phyloP scores from a whole-genome alignment of 1,140 invertebrate species.

The Zaprionus ghesquierei region DNA sequence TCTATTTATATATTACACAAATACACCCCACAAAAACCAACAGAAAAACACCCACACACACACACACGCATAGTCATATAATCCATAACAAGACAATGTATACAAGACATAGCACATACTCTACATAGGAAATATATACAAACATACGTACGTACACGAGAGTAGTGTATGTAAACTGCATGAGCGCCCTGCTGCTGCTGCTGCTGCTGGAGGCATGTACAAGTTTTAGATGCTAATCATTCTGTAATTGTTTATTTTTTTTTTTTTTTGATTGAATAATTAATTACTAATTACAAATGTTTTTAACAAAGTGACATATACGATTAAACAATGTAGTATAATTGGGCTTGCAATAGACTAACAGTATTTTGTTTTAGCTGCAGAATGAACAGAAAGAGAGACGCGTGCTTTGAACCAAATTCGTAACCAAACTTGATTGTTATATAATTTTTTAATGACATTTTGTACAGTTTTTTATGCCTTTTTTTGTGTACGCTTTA shows the following conservation, averaged over 20 bases:
- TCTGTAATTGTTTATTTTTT: conserved; percentile 54
- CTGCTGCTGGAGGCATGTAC: conserved; percentile 59
- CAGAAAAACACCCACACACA: conserved; percentile 30
- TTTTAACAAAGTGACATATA: conserved; percentile 62
- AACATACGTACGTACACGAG: neutral
- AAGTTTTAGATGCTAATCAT: conserved; percentile 76
- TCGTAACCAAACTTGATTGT: conserved; percentile 76
- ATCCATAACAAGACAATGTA: conserved; percentile 78
- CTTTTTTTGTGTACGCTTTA: conserved; percentile 59
- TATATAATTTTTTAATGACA: conserved; percentile 78
- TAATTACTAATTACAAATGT: conserved; percentile 15
- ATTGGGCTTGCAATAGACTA: conserved; percentile 79
- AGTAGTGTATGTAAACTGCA: conserved; percentile 34
- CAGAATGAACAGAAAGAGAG: conserved; percentile 35
- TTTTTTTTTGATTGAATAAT: conserved; percentile 42
- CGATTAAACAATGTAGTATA: conserved; percentile 52
- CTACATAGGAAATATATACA: conserved; percentile 63
- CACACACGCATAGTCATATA: conserved; percentile 73
- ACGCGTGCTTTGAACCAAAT: conserved; percentile 75
- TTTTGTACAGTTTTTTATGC: conserved; percentile 68
- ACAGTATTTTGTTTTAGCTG: conserved; percentile 76
- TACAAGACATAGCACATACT: conserved; percentile 80
- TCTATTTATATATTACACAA: conserved; percentile 64
- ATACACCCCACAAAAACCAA: conserved; percentile 5
- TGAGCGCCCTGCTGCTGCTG: conserved; percentile 47